These are phyloP conservation scores for Silurus glanis DNA, from an alignment of 2,113 vertebrate species.

Conservation along the genomic window DNA sequence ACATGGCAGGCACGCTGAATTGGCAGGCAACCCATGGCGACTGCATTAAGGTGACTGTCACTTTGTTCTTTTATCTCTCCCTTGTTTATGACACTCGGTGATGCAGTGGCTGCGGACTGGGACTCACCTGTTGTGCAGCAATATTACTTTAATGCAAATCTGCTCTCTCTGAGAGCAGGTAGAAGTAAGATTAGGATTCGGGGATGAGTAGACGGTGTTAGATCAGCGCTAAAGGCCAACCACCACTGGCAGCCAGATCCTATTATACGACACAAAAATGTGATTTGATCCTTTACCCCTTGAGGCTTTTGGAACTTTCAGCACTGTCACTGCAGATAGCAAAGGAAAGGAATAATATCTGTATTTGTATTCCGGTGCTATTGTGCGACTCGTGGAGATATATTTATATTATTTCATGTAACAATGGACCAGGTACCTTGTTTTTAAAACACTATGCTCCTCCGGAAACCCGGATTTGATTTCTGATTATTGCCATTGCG, in stretches of 20 bases:
- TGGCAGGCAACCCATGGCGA: constrained; percentile 35
- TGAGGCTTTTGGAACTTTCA: constrained; percentile 14
- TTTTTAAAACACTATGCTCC: not conserved
- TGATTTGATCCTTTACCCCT: constrained; percentile 19
- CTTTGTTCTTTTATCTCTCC: constrained; percentile 26
- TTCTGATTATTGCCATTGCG: not conserved
- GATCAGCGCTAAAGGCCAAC: constrained; percentile 28
- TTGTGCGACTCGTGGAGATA: not conserved
- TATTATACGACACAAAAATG: constrained; percentile 31
- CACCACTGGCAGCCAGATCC: constrained; percentile 29
- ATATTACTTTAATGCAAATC: not conserved
- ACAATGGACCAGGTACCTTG: not conserved
- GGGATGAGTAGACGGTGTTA: not conserved
- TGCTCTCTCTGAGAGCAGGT: not conserved
- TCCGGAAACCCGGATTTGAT: not conserved
- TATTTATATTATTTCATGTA: not conserved
- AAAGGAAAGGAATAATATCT: constrained; percentile 10
- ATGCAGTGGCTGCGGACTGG: constrained; percentile 19
- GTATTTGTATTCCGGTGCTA: constrained; percentile 7
- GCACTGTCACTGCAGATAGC: not conserved
- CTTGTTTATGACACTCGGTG: constrained; percentile 31
- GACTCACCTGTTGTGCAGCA: constrained; percentile 33
- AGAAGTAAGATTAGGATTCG: constrained; percentile 9
- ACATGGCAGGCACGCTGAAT: constrained; percentile 33
- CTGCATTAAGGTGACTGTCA: constrained; percentile 47